Conservation (phyloP, 2,113 vertebrate species). For the Phasianus colchicus region DNA sequence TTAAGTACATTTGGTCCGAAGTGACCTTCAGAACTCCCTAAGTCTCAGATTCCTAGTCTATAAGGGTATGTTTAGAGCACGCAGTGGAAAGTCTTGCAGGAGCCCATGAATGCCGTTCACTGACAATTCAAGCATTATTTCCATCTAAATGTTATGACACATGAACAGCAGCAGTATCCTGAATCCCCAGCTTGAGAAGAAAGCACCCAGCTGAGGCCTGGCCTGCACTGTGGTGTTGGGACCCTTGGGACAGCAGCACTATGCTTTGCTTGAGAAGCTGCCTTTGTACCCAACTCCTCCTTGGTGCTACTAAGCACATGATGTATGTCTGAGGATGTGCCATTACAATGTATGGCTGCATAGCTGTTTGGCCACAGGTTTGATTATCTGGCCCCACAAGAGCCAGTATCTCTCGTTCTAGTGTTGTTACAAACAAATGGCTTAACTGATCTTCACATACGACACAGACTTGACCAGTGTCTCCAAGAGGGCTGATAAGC, state of each 20-base stretch:
- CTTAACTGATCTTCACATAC: background rate
- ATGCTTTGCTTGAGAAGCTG: background rate
- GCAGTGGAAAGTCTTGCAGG: background rate
- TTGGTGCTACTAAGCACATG: background rate
- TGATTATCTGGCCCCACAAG: too few species aligned
- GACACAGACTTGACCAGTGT: background rate
- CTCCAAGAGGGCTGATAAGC: background rate
- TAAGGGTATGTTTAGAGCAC: background rate
- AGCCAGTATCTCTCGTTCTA: background rate
- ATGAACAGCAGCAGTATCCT: background rate
- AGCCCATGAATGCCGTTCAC: background rate
- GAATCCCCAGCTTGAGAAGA: background rate
- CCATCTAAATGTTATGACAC: background rate
- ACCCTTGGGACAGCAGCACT: background rate
- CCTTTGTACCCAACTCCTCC: background rate
- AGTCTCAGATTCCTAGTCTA: background rate
- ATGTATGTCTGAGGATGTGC: background rate
- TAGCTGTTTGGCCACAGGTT: background rate
- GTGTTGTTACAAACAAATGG: background rate
- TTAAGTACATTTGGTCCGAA: background rate
- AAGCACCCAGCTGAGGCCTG: rapidly evolving
- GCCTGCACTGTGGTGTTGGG: rapidly evolving
- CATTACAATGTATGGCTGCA: background rate
- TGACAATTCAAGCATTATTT: background rate
- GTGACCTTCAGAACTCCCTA: background rate